Evolutionary conservation across 2,888 invertebrate species (phyloP).

Genomic region (Linnaemya vulpina): DNA sequence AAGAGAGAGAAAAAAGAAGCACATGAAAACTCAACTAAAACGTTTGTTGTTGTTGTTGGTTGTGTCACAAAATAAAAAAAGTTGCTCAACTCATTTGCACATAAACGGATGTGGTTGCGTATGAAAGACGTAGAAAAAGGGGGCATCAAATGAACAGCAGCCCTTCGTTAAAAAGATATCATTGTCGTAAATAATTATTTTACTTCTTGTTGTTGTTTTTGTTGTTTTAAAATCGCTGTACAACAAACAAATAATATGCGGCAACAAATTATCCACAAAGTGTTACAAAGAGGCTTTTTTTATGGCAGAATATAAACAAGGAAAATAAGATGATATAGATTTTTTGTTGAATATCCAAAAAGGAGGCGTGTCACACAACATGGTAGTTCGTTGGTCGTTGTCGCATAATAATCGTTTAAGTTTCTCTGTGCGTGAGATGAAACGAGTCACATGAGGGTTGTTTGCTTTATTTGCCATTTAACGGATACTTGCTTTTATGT

Average conservation of each 20-base stretch:
- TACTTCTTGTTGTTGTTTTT: neutral
- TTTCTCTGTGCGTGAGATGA: slow-evolving; percentile 22
- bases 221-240: slow-evolving; percentile 38
- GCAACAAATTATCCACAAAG: slow-evolving; percentile 72
- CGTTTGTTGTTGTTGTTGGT: neutral
- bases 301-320: slow-evolving; percentile 41
- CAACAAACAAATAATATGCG: slow-evolving; percentile 59
- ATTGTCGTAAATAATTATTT: slow-evolving; percentile 64
- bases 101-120: slow-evolving; percentile 64
- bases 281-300: slow-evolving; percentile 66
- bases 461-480: slow-evolving; percentile 39
- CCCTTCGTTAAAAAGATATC: slow-evolving; percentile 69
- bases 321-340: slow-evolving; percentile 57
- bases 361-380: slow-evolving; percentile 67
- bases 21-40: slow-evolving; percentile 21
- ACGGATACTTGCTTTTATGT: slow-evolving; percentile 22
- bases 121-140: slow-evolving; percentile 29
- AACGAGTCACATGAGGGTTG: slow-evolving; percentile 60
- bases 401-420: slow-evolving; percentile 58
- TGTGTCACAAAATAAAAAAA: neutral
- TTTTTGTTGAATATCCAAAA: slow-evolving; percentile 43
- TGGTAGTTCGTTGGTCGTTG: slow-evolving; percentile 63
- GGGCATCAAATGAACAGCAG: slow-evolving; percentile 55
- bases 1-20: slow-evolving; percentile 1
- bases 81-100: slow-evolving; percentile 52